phyloP scores from a whole-genome alignment of 1,140 invertebrate species.

The Popillia japonica region DNA sequence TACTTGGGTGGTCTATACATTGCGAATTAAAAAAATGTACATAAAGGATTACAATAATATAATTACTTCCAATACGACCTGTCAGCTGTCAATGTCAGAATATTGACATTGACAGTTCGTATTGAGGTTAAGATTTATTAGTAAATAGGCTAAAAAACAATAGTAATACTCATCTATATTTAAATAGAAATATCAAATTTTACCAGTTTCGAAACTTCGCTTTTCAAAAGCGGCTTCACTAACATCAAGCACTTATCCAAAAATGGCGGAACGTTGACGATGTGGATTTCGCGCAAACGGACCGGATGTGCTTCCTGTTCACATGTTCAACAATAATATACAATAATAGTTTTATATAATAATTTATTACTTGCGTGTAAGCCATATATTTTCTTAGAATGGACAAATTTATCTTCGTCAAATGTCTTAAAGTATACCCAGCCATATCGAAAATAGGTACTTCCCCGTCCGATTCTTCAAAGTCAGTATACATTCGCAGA shows the following conservation, averaged over 20 bases:
- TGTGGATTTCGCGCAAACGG: constrained; percentile 76
- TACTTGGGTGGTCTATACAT: neutral
- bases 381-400: constrained; percentile 73
- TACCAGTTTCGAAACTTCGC: constrained; percentile 69
- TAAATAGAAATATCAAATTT: too few relatives aligned
- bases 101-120: too few relatives aligned
- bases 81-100: too few relatives aligned
- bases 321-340: neutral
- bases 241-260: constrained; percentile 69
- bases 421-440: constrained; percentile 69
- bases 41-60: too few relatives aligned
- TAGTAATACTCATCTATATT: too few relatives aligned
- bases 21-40: too few relatives aligned
- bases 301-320: constrained; percentile 77
- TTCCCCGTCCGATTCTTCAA: constrained; percentile 67
- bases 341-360: constrained; percentile 49
- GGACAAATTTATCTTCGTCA: constrained; percentile 69
- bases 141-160: too few relatives aligned
- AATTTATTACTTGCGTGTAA: constrained; percentile 65
- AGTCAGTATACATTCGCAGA: constrained; percentile 66
- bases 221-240: constrained; percentile 72
- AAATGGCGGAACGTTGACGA: constrained; percentile 72
- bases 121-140: too few relatives aligned
- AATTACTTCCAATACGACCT: too few relatives aligned
- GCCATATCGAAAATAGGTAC: constrained; percentile 75